Base-by-base conservation (phyloP, 1,140 invertebrate species). In the Papilio glaucus region DNA sequence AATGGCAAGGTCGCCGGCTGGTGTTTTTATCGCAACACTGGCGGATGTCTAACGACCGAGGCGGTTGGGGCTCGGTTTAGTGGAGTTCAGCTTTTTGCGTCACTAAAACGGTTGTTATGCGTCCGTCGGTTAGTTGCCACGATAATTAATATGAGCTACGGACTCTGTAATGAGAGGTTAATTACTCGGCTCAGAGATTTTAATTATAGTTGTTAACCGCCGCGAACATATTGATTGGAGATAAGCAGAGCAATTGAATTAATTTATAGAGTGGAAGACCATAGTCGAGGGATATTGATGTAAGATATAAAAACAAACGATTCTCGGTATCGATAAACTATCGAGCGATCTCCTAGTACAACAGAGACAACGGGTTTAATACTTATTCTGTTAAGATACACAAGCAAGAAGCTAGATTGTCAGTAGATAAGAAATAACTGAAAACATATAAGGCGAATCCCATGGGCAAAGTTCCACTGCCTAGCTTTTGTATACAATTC, bases 1-100 rank as follows among this genome's bases (percentile, higher is more conserved):
- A 82, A 84, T 80, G 72, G 82, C 81, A 86, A 86, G 84, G 84
- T 82, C 84, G 81, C 38, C 3, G 41, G 61, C 70, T 75, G 61
- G 68, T 75, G 61, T n/a, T 78, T 85, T 83, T 80, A 79, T 79
- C 72, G 73, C 41, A 33, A 37, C 53, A 57, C 61, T 45, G 78
- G 76, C 79, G 81, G 82, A 83, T 84, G 79, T 85, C 77, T 76
- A 73, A 70, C 71, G 73, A 71, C 63, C 57, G 8, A 37, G 33
- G 33, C 60, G 33, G 29, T 62, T 18, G 24, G 39, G 8, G 15
- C 33, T 38, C 29, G 33, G 3, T 38, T 63, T 62, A 39, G 61
- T 37, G 33, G 61, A 21, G 33, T 33, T 15, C 5, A 6, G 33
- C 12, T 69, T 69, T 69, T 69, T 69, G n/a, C 67, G 2, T 15